Conservation (phyloP, 2,888 invertebrate species). For the Drosophila mimetica region DNA sequence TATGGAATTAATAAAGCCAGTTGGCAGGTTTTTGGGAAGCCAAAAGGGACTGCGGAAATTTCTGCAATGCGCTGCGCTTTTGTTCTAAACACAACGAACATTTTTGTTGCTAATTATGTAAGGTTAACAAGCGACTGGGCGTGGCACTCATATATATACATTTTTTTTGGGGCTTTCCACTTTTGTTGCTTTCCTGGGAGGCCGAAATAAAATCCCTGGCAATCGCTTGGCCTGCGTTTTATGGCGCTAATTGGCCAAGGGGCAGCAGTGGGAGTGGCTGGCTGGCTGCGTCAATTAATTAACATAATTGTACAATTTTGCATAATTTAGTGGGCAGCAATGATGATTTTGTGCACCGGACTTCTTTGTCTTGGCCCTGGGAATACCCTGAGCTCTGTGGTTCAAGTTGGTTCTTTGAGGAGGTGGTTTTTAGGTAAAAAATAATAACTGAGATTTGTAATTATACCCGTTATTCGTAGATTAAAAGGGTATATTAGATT, state of each 20-base stretch:
- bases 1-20: slow-evolving; percentile 79
- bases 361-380: slow-evolving; percentile 15
- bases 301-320: slow-evolving; percentile 79
- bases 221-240: slow-evolving; percentile 72
- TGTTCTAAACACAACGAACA: slow-evolving; percentile 74
- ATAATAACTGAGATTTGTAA: background rate
- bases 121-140: slow-evolving; percentile 60
- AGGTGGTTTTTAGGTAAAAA: background rate
- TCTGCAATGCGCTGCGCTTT: slow-evolving; percentile 69
- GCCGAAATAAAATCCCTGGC: slow-evolving; percentile 52
- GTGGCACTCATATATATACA: slow-evolving; percentile 19
- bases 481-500: too few species aligned
- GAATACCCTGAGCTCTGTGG: background rate
- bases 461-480: too few species aligned
- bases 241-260: slow-evolving; percentile 70
- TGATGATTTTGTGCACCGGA: slow-evolving; percentile 32
- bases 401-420: background rate
- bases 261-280: slow-evolving; percentile 12
- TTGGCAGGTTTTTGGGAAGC: slow-evolving; percentile 46
- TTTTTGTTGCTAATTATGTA: slow-evolving; percentile 76
- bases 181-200: slow-evolving; percentile 23
- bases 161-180: slow-evolving; percentile 7
- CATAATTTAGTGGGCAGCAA: slow-evolving; percentile 62
- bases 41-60: slow-evolving; percentile 38
- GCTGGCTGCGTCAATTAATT: slow-evolving; percentile 70